These are phyloP conservation scores for Lamprologus speciosus DNA, from an alignment of 2,113 vertebrate species.

Conservation along the genomic window DNA sequence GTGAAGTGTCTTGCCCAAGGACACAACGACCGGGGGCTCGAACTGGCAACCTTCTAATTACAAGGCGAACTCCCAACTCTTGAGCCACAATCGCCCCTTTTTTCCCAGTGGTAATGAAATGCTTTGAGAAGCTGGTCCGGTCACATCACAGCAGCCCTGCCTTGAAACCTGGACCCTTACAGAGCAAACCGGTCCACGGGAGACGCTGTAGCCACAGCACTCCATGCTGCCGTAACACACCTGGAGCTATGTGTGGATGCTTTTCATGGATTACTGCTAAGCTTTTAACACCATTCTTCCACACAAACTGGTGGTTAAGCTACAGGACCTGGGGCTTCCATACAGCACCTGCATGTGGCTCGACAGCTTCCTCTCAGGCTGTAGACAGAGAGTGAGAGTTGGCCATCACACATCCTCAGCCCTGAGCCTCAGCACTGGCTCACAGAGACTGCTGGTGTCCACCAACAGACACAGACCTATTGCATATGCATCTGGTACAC, in stretches of 20 bases:
- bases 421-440: neutral
- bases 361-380: neutral
- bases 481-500: neutral
- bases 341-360: neutral
- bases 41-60: too few species aligned
- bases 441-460: neutral
- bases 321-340: neutral
- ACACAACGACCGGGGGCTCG: too few species aligned
- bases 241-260: neutral
- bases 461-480: neutral
- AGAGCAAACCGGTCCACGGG: neutral
- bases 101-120: neutral
- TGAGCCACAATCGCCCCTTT: too few species aligned
- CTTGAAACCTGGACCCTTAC: neutral
- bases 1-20: too few species aligned
- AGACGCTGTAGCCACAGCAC: neutral
- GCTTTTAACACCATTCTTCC: neutral
- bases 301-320: neutral
- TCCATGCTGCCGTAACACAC: neutral
- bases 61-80: too few species aligned
- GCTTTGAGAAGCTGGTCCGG: neutral
- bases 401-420: neutral
- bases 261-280: neutral
- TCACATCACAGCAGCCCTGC: neutral
- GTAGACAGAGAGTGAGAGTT: neutral